Base-by-base conservation (phyloP, 1,140 invertebrate species). In the Streblospio benedicti region DNA sequence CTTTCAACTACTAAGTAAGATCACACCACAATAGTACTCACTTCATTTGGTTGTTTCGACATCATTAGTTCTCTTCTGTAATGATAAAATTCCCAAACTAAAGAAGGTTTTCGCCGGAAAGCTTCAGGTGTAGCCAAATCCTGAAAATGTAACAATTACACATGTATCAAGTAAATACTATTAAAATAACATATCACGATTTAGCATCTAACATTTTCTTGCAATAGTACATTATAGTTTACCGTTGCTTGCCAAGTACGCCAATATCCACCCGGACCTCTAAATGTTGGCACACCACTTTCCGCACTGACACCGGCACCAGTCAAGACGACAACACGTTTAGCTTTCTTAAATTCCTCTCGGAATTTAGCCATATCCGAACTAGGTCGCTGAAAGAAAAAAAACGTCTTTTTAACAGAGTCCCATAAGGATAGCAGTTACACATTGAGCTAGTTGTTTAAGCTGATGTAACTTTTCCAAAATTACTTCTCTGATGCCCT, bases 11-110 rank as follows among this genome's bases (percentile, higher is more conserved):
- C n/a, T n/a, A n/a, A n/a, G n/a, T n/a, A n/a, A n/a, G n/a, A n/a
- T n/a, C n/a, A n/a, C n/a, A n/a, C n/a, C n/a, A n/a, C n/a, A n/a
- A n/a, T n/a, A n/a, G n/a, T n/a, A n/a, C n/a, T n/a, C 76, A 86
- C 86, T 66, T 79, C 75, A 68, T 89, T 89, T 2, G 86, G 85
- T 45, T 80, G 54, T 60, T 85, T 86, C 50, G 82, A 80, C 12
- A 73, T 73, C 63, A 86, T 85, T 23, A 86, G 70, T 72, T 84
- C 84, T 62, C 87, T 74, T 47, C 87, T 76, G 67, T 88, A 87
- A 68, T 87, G 85, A 70, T 89, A 89, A 75, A 89, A 88, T 73
- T 88, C 85, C 87, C 87, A 89, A 2, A 89, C 86, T 32, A 88
- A 74, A 1, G 85, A 86, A 1, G 87, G 86, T 73, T 86, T 83